Base-by-base conservation (phyloP, 2,113 vertebrate genomes). In the Cebus imitator region DNA sequence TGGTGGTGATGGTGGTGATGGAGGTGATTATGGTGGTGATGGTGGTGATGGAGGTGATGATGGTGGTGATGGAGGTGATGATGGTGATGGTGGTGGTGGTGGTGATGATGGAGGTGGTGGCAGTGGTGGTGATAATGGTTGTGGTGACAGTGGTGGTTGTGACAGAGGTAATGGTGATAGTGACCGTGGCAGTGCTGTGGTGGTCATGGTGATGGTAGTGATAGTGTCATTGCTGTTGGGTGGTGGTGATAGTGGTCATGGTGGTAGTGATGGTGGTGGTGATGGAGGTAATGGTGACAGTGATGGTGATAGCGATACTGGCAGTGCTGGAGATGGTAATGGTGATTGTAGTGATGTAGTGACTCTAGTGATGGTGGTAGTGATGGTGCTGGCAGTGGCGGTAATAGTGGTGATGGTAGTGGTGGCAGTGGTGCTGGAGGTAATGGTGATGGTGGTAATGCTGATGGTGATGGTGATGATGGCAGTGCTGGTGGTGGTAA, bases 11-110 rank as follows among this genome's bases (percentile, higher is more conserved):
- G 82, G 6, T 48, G 6, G 2, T 66, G 37, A 37, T 37, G 37
- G 35, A 7, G n/a, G n/a, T n/a, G n/a, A n/a, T n/a, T 5, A 13
- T 64, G 6, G 9, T 13, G 21, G 4, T 8, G 2, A 1, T 45
- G 82, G 6, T 48, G 6, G 2, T 66, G 37, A 37, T 37, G 37
- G 35, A 7, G n/a, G n/a, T n/a, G n/a, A n/a, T n/a, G 8, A 13
- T 64, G 6, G 9, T 13, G 6, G 0, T 45, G 37, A 21, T 76
- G 12, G 10, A 7, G 23, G 3, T 75, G 23, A 3, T 82, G 4
- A 3, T 37, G 27, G 1, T 17, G 27, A 2, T 64, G 7, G 0
- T 75, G 25, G 2, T n/a, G 20, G 6, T n/a, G 7, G 20, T n/a
- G 7, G 7, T 50, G 32, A 0, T 48, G 8, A 6, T 85, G 43